These are phyloP conservation scores for Agraylea sexmaculata DNA, from an alignment of 1,140 invertebrate genomes.

Conservation along the genomic window DNA sequence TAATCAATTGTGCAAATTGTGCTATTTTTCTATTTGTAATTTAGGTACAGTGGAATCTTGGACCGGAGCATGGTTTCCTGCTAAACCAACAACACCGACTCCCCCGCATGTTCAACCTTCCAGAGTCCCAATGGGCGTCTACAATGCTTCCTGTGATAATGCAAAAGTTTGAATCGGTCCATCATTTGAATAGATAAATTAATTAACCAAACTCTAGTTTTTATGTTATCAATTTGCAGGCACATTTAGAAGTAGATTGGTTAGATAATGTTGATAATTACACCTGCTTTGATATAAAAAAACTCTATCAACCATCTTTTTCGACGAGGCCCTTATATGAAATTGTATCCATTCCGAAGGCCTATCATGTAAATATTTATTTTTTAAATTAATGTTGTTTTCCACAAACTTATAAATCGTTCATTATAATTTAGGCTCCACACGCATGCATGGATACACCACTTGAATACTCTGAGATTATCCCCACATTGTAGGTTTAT, in stretches of 20 bases:
- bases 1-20: no score
- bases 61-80: constrained; percentile 38
- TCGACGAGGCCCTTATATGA: constrained; percentile 40
- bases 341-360: constrained; percentile 45
- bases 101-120: neutral
- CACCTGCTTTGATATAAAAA: constrained; percentile 48
- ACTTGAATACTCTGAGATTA: constrained; percentile 49
- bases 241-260: constrained; percentile 59
- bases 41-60: constrained; percentile 23
- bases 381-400: constrained; percentile 14
- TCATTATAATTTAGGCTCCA: constrained; percentile 40
- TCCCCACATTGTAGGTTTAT: constrained; percentile 53
- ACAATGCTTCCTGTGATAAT: constrained; percentile 50
- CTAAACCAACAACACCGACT: constrained; percentile 12
- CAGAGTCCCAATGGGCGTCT: constrained; percentile 45
- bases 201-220: constrained; percentile 11
- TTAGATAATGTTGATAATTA: constrained; percentile 50
- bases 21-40: no score
- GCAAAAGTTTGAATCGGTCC: constrained; percentile 43
- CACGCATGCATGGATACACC: constrained; percentile 58
- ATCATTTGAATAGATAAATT: constrained; percentile 11
- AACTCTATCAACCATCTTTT: constrained; percentile 34
- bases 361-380: constrained; percentile 44
- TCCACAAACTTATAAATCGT: constrained; percentile 5
- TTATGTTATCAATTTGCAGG: constrained; percentile 38